phyloP scores from a whole-genome alignment of 2,797 vertebrate species.

The Orientallactaga sibirica region DNA sequence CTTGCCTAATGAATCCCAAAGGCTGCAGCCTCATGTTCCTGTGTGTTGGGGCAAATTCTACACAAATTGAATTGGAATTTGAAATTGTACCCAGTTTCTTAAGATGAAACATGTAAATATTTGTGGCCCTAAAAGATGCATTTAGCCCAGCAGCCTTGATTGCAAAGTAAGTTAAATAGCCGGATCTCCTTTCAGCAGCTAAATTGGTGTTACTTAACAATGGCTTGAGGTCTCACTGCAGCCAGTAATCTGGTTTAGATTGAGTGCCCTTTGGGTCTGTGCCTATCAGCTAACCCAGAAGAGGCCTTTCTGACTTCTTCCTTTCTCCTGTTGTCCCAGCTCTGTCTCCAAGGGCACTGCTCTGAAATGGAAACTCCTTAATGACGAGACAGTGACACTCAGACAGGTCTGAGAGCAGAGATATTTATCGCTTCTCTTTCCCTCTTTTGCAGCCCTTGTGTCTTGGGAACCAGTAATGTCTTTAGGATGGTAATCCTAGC shows the following conservation, averaged over 20 bases:
- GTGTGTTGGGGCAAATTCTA: constrained; percentile 88
- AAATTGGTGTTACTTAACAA: constrained; percentile 94
- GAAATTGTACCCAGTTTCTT: constrained; percentile 95
- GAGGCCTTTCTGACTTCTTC: constrained; percentile 89
- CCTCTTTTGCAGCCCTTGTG: constrained; percentile 93
- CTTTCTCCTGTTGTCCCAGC: constrained; percentile 90
- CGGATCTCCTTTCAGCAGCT: constrained; percentile 91
- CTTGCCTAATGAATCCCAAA: constrained; percentile 83
- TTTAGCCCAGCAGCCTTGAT: constrained; percentile 95
- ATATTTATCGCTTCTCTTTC: constrained; percentile 94
- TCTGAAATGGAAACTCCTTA: constrained; percentile 95
- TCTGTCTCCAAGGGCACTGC: constrained; percentile 90
- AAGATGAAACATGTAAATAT: constrained; percentile 98
- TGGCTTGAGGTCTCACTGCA: constrained; percentile 90
- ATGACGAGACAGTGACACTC: constrained; percentile 95
- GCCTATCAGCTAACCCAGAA: constrained; percentile 91
- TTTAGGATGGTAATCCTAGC: constrained; percentile 97
- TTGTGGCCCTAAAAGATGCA: constrained; percentile 95
- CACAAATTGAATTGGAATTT: constrained; percentile 91
- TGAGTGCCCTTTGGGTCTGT: constrained; percentile 91
- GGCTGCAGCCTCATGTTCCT: constrained; percentile 87
- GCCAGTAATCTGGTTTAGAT: constrained; percentile 95
- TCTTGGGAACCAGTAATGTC: constrained; percentile 98
- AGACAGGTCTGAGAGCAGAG: constrained; percentile 93
- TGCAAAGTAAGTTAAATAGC: constrained; percentile 93